Conservation (phyloP, 2,113 vertebrate species). For the Microtus oregoni region DNA sequence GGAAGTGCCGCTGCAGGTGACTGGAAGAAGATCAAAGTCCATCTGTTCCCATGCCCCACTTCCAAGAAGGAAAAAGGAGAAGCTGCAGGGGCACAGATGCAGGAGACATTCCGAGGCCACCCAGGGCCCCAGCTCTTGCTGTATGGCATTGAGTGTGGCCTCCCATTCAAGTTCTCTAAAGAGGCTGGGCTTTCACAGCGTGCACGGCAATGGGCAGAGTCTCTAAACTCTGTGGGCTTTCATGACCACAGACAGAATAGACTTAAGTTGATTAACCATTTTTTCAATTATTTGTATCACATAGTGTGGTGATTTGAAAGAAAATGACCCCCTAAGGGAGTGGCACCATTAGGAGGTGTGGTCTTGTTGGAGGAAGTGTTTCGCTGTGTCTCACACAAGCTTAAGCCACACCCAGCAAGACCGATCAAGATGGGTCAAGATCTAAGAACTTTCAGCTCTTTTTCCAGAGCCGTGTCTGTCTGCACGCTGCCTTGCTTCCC, state of each 20-base stretch:
- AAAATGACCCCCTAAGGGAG: too few relatives aligned
- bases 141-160: neutral
- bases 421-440: too few relatives aligned
- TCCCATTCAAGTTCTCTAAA: neutral
- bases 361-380: too few relatives aligned
- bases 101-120: neutral
- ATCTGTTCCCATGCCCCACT: neutral
- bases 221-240: neutral
- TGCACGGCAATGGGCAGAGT: neutral
- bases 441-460: too few relatives aligned
- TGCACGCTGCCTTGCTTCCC: too few relatives aligned
- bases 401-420: too few relatives aligned
- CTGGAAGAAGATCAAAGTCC: neutral
- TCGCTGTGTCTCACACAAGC: too few relatives aligned
- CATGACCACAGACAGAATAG: neutral
- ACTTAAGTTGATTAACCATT: neutral
- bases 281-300: neutral
- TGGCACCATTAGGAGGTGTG: too few relatives aligned
- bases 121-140: neutral
- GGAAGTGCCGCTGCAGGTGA: neutral
- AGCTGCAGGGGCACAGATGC: neutral
- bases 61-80: neutral
- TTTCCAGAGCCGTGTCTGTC: too few relatives aligned
- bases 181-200: neutral
- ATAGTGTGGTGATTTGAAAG: too few relatives aligned